Percentiles rank a stretch among this genome's conserved stretches.
phyloP scores from a whole-genome alignment of 2,113 vertebrate species.

The Leptosomus discolor region DNA sequence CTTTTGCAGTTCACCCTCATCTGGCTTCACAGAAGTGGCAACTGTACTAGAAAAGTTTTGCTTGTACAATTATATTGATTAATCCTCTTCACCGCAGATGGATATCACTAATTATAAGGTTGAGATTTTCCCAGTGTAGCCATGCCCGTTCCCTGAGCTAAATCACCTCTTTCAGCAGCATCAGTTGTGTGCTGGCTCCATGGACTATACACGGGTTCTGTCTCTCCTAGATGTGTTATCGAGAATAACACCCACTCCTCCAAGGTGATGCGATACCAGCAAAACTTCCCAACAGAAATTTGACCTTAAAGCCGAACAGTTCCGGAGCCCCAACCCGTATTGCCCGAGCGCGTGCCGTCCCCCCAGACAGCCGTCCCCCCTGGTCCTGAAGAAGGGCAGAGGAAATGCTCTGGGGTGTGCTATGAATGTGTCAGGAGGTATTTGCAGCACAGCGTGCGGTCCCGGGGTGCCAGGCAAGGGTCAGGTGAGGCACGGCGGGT shows the following conservation, averaged over 20 bases:
- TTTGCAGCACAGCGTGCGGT: fast-evolving
- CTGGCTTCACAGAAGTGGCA: not conserved
- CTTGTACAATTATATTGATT: fast-evolving
- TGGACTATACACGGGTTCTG: fast-evolving
- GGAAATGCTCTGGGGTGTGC: no score
- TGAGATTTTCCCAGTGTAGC: not conserved
- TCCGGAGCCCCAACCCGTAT: fast-evolving
- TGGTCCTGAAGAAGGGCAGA: not conserved
- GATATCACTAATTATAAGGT: fast-evolving
- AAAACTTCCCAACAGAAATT: not conserved
- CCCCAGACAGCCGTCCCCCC: no score
- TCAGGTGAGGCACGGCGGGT: fast-evolving
- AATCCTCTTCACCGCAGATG: not conserved
- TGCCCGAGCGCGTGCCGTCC: fast-evolving
- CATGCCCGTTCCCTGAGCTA: not conserved
- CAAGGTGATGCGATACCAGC: not conserved
- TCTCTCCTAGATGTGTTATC: fast-evolving
- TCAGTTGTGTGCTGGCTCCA: not conserved
- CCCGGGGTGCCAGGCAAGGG: fast-evolving
- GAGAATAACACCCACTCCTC: fast-evolving
- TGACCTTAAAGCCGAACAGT: not conserved
- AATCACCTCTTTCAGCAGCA: not conserved
- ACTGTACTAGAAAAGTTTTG: not conserved
- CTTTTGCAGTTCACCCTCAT: not conserved
- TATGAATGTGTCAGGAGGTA: no score